Base-by-base conservation (phyloP, 2,797 vertebrate genomes). In the Melanotaenia maccullochi region DNA sequence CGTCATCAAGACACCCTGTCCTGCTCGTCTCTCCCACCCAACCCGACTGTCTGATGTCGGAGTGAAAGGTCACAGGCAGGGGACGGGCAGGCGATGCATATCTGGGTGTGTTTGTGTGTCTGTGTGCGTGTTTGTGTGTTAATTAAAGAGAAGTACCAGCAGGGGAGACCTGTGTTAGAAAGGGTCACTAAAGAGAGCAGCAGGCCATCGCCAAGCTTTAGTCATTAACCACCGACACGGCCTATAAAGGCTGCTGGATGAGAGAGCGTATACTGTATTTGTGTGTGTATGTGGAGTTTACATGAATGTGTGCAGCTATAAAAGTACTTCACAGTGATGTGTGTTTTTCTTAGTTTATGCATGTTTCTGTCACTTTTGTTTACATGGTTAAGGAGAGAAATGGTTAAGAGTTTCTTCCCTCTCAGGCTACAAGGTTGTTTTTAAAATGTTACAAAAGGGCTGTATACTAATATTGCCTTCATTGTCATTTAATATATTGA, bases 131-230 rank as follows among this genome's bases (percentile, higher is more conserved):
- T 81, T 64, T 80, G 78, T 89, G 87, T 91, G 18, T 47, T 47
- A 89, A 92, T 93, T 92, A 92, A 91, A 92, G 89, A 87, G 84
- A 81, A 90, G 74, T 81, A 80, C 76, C 85, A 87, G 90, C 87
- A 85, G 87, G 88, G 81, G 86, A 87, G 85, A 83, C 81, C 81
- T 83, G 79, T 88, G 87, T 87, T 87, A 84, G 89, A 83, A 87
- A 81, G 89, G 91, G 89, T 93, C 89, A 92, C 83, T 81, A 81
- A 52, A 85, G 86, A 71, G 71, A 93, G 85, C 90, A 91, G 90
- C 87, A 75, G 89, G 92, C 85, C 87, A 86, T 90, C 85, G 42
- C 85, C 86, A 81, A 88, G 83, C 90, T 89, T 85, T 88, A 85
- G 90, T 92, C 91, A 90, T 91, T 91, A 93, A 91, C 89, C 83